Percentiles rank a stretch among this genome's conserved stretches.
These are phyloP conservation scores for Aphaenogaster floridana DNA, from an alignment of 1,140 invertebrate genomes.

Conservation along the genomic window DNA sequence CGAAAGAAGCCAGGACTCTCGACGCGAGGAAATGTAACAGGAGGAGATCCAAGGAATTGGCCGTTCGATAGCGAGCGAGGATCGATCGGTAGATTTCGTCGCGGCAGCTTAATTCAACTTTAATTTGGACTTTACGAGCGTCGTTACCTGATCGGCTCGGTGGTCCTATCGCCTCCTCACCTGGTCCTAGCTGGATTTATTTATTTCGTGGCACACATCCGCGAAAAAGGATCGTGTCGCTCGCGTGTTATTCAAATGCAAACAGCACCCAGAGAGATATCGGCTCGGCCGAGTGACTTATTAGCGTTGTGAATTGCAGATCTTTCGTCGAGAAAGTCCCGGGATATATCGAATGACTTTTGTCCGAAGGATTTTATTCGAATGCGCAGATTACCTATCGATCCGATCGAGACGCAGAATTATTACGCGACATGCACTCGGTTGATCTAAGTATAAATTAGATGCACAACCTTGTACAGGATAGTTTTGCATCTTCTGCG, in stretches of 20 bases:
- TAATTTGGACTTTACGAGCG: slow-evolving; percentile 81
- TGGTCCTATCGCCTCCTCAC: slow-evolving; percentile 77
- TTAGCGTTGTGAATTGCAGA: slow-evolving; percentile 68
- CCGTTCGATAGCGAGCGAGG: slow-evolving; percentile 17
- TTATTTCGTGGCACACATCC: slow-evolving; percentile 79
- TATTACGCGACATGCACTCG: not conserved
- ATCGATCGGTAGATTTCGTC: slow-evolving; percentile 65
- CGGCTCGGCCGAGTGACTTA: slow-evolving; percentile 73
- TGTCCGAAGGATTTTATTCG: not conserved
- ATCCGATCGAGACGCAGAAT: not conserved
- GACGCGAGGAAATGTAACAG: not conserved
- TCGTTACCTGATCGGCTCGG: slow-evolving; percentile 77
- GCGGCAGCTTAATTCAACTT: slow-evolving; percentile 70
- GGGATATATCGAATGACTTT: slow-evolving; percentile 45
- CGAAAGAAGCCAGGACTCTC: slow-evolving; percentile 3
- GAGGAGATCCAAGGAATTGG: slow-evolving; percentile 35
- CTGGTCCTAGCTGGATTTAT: slow-evolving; percentile 76
- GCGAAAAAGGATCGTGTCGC: slow-evolving; percentile 81
- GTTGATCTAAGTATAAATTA: too few relatives aligned
- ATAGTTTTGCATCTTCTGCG: not conserved
- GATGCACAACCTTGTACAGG: too few relatives aligned
- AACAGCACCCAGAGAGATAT: slow-evolving; percentile 71
- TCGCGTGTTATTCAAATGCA: slow-evolving; percentile 85
- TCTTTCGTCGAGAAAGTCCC: slow-evolving; percentile 21
- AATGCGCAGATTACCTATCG: not conserved